Percentiles rank a stretch among this genome's conserved stretches.
These are phyloP conservation scores for Magallana angulata DNA, from an alignment of 1,140 invertebrate genomes.

Conservation along the genomic window DNA sequence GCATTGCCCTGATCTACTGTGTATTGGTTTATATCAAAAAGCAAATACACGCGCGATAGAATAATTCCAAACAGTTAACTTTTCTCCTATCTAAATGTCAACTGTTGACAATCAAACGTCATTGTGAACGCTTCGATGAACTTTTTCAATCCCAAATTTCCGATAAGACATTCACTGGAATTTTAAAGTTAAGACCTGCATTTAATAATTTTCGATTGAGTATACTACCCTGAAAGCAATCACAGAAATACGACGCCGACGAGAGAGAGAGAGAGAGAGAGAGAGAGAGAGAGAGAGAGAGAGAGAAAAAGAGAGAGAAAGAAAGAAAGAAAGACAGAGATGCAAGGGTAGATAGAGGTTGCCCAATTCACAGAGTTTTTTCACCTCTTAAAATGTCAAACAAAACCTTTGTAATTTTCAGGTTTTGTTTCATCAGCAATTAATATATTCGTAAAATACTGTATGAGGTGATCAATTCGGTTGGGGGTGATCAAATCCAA, in stretches of 20 bases:
- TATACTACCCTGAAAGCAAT: not conserved
- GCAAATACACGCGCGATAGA: not conserved
- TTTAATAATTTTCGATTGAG: not conserved
- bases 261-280: too few species aligned
- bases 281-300: not conserved
- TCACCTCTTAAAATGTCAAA: too few species aligned
- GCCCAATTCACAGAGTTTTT: too few species aligned
- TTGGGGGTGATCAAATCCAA: too few species aligned
- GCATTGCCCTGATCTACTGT: not conserved
- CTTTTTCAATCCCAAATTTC: not conserved
- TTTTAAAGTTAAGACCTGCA: not conserved
- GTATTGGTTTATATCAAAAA: conserved; percentile 30
- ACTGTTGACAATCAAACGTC: conserved; percentile 20
- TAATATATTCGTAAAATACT: too few species aligned
- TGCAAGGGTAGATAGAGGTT: too few species aligned
- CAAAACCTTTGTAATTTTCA: too few species aligned
- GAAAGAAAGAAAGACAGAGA: too few species aligned
- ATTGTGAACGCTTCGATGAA: not conserved
- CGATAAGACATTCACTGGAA: conserved; percentile 25
- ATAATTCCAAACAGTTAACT: conserved; percentile 1
- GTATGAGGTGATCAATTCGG: too few species aligned
- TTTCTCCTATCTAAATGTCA: not conserved
- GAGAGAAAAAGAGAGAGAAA: not conserved
- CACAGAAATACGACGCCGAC: not conserved
- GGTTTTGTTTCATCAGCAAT: too few species aligned